Conservation (phyloP, 2,113 vertebrate species). For the Hemicordylus capensis region DNA sequence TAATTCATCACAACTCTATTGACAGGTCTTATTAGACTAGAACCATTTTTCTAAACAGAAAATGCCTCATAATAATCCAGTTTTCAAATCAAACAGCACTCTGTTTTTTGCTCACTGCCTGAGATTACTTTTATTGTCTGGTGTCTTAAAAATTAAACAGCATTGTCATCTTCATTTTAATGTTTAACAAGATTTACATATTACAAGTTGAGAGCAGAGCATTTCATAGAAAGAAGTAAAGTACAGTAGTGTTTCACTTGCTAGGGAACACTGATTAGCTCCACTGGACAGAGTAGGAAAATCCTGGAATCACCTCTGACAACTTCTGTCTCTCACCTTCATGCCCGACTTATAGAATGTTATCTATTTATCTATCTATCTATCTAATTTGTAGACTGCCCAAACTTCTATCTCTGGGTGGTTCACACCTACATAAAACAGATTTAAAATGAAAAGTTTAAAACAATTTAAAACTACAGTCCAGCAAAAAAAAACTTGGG, state of each 20-base stretch:
- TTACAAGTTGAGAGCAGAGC: background rate
- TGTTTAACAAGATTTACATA: background rate
- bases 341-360: no score
- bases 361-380: no score
- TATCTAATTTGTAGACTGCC: no score
- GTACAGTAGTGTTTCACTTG: background rate
- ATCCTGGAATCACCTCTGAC: no score
- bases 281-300: background rate
- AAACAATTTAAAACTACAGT: no score
- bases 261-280: background rate
- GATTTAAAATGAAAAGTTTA: no score
- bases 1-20: constrained; percentile 2
- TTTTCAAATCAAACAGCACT: background rate
- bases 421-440: no score
- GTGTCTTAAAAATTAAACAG: background rate
- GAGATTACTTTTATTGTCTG: background rate
- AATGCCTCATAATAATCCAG: background rate
- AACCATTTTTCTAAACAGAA: no score
- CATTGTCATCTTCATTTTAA: background rate
- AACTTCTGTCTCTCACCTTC: no score
- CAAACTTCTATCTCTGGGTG: no score
- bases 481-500: no score
- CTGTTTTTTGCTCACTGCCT: background rate
- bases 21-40: background rate
- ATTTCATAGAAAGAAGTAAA: background rate